Percentiles rank a stretch among this genome's conserved stretches.
phyloP scores from a whole-genome alignment of 30 jellyfish, hydroid and myxozoan genomes.

The Calvadosia cruxmelitensis region DNA sequence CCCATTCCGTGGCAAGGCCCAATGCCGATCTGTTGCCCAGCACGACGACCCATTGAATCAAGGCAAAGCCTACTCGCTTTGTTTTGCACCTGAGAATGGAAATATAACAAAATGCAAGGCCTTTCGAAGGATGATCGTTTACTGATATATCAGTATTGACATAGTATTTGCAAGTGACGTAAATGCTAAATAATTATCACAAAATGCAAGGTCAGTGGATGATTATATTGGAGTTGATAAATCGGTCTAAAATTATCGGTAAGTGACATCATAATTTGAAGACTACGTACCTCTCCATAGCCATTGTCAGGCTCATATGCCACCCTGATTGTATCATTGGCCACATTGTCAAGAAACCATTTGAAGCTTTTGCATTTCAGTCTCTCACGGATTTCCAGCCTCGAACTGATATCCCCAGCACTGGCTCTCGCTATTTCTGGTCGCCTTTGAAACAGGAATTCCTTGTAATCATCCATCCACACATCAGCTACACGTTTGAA shows the following conservation, averaged over 20 bases:
- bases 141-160: not conserved
- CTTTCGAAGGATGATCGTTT: not conserved
- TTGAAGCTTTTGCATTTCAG: constrained; percentile 70
- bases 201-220: not conserved
- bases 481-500: constrained; percentile 98
- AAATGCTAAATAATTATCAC: not conserved
- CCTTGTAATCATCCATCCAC: constrained; percentile 99
- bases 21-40: constrained; percentile 57
- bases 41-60: constrained; percentile 66
- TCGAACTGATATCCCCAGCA: constrained; percentile 55
- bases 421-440: constrained; percentile 72
- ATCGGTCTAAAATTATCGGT: not conserved
- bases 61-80: constrained; percentile 41
- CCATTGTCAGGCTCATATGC: constrained; percentile 92
- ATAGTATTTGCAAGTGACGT: not conserved
- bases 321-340: constrained; percentile 80
- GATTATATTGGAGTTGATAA: not conserved
- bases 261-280: not conserved
- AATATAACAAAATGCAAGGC: not conserved
- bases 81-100: constrained; percentile 31
- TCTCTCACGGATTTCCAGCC: constrained; percentile 49
- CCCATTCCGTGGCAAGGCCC: constrained; percentile 66
- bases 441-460: constrained; percentile 56
- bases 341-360: constrained; percentile 90
- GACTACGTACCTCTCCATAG: constrained; percentile 67